Conservation (phyloP, 2,113 vertebrate genomes). For the Tychaedon coryphoeus region DNA sequence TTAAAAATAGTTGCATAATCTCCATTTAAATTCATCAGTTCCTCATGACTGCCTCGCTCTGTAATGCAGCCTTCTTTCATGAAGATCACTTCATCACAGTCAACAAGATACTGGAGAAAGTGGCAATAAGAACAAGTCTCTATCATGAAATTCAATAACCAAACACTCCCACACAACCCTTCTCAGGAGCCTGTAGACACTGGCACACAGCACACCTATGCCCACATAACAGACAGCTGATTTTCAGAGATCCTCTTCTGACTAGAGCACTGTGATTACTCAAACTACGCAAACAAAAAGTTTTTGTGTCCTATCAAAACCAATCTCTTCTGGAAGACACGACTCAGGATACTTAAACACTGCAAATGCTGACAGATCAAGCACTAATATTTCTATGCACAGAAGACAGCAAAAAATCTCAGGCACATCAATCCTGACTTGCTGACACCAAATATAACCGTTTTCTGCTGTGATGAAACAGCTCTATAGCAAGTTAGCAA, state of each 20-base stretch:
- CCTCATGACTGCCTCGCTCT: constrained; percentile 87
- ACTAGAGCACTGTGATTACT: background rate
- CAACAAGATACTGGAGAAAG: constrained; percentile 84
- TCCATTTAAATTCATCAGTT: constrained; percentile 87
- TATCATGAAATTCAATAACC: background rate
- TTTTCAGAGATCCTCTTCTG: background rate
- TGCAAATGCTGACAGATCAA: background rate
- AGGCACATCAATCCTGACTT: background rate
- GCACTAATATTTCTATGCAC: background rate
- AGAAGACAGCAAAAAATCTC: background rate
- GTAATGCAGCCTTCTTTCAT: constrained; percentile 91
- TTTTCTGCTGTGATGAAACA: background rate
- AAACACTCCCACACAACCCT: background rate
- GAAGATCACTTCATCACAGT: constrained; percentile 91
- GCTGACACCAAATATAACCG: background rate
- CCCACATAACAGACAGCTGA: background rate
- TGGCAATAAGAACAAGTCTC: background rate
- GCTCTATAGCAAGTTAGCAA: background rate
- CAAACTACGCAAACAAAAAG: background rate
- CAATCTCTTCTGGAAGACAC: background rate
- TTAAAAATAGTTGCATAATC: constrained; percentile 94
- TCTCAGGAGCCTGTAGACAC: background rate
- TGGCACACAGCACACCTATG: background rate
- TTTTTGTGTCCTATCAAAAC: background rate
- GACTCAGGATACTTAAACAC: background rate